Evolutionary conservation across 2,113 vertebrate genomes (phyloP), one percentile per base, ranked within the genome.

Genomic region (Dendropsophus ebraccatus): DNA sequence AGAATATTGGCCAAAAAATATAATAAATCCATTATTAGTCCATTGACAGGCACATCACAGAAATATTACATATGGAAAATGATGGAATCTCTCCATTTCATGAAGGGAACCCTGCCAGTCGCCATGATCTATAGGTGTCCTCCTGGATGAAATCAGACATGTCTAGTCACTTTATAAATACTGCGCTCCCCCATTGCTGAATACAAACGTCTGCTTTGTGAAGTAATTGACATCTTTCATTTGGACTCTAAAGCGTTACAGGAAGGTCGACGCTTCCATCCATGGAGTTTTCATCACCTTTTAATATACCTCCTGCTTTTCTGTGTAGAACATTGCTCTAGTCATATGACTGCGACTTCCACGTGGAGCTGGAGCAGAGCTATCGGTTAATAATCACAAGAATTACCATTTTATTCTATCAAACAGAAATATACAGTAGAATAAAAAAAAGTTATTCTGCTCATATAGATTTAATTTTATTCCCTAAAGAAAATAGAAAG

Each of bases 181-280:
- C 76, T 12, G 16, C 62, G 4, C 80, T 35, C 28, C 45, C 47
- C 25, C 47, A 50, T 30, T 69, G 28, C 60, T 32, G 47, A 82
- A 60, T 32, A 82, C 62, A 82, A 70, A 69, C 19, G 80, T 52
- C 47, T 30, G 45, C 80, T 69, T 82, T 82, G 45, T 82, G 41
- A 49, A n/a, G 62, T 82, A 82, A 82, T 82, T 70, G 47, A 30
- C 47, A 50, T 82, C 80, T 82, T 82, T 82, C 80, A 82, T 82
- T 82, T 82, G 80, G 17, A 70, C 14, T 25, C 14, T 81, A 62
- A 32, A 65, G 78, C 45, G 30, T 82, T 82, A 82, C 62, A 25
- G 62, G 47, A 52, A 82, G 60, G 28, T 69, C 62, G 16, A 52
- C 19, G 41, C 62, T 82, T 70, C 41, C 65, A 49, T 41, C 17